Conservation (phyloP, 53 echinoderm and acorn worm species). For the Stichopus horrens region DNA sequence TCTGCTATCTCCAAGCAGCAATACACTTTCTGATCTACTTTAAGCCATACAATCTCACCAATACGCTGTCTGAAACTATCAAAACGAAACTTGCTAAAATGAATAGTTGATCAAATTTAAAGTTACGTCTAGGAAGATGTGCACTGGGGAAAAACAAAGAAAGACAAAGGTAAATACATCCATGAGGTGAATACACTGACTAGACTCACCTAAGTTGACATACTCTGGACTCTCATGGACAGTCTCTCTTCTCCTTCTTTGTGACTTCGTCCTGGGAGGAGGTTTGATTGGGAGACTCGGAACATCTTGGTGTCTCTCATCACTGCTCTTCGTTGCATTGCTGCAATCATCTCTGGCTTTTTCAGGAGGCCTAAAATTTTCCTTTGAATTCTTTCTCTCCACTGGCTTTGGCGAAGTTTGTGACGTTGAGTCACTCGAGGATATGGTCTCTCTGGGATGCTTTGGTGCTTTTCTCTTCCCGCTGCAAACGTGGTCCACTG, state of each 20-base stretch:
- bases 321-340: neutral
- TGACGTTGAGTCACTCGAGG: slow-evolving; percentile 30
- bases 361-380: neutral
- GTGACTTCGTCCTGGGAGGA: slow-evolving; percentile 18
- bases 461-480: slow-evolving; percentile 78
- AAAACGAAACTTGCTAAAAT: too few species aligned
- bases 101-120: too few species aligned
- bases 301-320: neutral
- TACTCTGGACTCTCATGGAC: slow-evolving; percentile 36
- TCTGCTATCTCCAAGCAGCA: too few species aligned
- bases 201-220: slow-evolving; percentile 40
- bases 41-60: too few species aligned
- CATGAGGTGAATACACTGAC: neutral
- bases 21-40: too few species aligned
- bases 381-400: neutral
- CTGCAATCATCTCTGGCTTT: neutral
- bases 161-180: too few species aligned
- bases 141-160: too few species aligned
- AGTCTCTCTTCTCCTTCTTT: slow-evolving; percentile 26
- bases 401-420: neutral
- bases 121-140: too few species aligned
- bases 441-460: slow-evolving; percentile 54
- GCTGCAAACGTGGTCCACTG: neutral
- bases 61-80: too few species aligned
- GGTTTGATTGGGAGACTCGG: slow-evolving; percentile 13